Base-by-base conservation (phyloP, 2,797 vertebrate species). In the Chloroceryle inda region DNA sequence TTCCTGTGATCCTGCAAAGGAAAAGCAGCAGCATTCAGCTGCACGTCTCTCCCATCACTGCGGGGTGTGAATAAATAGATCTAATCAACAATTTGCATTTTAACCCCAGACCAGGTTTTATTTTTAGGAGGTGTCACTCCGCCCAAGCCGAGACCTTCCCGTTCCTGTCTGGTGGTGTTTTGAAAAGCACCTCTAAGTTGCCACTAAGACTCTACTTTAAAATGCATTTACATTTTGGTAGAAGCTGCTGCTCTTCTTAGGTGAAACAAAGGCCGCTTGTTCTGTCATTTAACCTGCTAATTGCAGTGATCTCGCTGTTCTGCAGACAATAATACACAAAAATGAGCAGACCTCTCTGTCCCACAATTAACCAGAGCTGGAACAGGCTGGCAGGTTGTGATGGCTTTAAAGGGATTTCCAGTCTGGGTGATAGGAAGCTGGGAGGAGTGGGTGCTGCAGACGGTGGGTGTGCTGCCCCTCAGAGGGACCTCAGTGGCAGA, bases 31-130 rank as follows among this genome's bases (percentile, higher is more conserved):
- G 13, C 42, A 2, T 3, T 6, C 76, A 55, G 88, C 79, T 77
- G 62, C 11, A 7, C 42, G 78, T 62, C 78, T 90, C 49, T 63
- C 38, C 92, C 50, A 8, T n/a, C 91, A n/a, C 92, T 94, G 89
- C 50, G 1, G 94, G 89, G 42, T 85, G 89, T 77, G 87, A 96
- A 92, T 95, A 95, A 96, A 92, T 89, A 83, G 68, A 84, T 66
- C 84, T 85, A 64, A 92, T 88, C 88, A 88, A 66, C 92, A 58
- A 68, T 88, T 93, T 94, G 35, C 89, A 89, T 87, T 89, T 91
- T 88, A 91, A 91, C 89, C 81, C 45, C 29, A 22, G 72, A 89
- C 50, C 72, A 58, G 72, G 49, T 24, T 89, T 87, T 94, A 97
- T 93, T 97, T 96, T 94, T 92, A 85, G 91, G 21, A 29, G 63